A percentile compares a stretch with the other conserved stretches of the same genome.
Evolutionary conservation across 2,888 invertebrate species (phyloP).

Genomic region (Hyalella azteca): DNA sequence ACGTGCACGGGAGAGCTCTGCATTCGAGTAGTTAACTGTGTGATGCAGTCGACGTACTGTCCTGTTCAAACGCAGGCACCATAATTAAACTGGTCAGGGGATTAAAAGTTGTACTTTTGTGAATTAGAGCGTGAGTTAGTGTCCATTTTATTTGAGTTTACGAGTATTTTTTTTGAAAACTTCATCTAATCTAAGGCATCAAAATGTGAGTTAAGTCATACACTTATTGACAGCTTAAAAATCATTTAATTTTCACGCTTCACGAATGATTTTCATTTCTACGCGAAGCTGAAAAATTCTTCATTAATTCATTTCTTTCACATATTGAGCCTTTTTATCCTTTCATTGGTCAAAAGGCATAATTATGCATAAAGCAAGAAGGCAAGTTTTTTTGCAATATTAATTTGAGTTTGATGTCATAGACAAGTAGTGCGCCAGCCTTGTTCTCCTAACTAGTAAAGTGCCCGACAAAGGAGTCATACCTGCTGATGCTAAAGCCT

Average conservation of each 20-base stretch:
- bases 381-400: not conserved
- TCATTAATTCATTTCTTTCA: not conserved
- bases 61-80: not conserved
- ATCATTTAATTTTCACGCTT: no score
- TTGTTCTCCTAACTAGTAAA: not conserved
- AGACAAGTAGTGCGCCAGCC: not conserved
- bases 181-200: no score
- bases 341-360: not conserved
- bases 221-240: no score
- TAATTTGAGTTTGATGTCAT: not conserved
- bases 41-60: no score
- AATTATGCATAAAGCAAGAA: not conserved
- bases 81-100: not conserved
- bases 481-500: not conserved
- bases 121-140: not conserved
- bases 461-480: not conserved
- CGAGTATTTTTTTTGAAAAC: no score
- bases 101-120: not conserved
- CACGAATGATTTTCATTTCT: no score
- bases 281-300: not conserved
- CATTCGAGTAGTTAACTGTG: not conserved
- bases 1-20: not conserved
- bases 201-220: no score
- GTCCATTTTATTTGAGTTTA: no score
- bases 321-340: not conserved